Conservation (phyloP, 2,113 vertebrate species). For the Datnioides undecimradiatus region DNA sequence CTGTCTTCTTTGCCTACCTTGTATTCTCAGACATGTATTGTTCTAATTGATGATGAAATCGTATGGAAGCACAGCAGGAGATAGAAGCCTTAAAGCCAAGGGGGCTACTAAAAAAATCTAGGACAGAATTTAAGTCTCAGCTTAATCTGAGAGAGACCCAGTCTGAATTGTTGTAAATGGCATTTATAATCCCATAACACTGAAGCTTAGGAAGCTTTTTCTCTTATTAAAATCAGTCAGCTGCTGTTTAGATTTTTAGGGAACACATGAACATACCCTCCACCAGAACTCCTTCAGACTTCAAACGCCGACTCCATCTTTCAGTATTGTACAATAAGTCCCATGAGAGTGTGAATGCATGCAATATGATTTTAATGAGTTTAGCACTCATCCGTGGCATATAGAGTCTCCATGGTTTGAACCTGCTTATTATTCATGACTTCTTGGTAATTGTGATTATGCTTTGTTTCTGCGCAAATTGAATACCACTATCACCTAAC, state of each 20-base stretch:
- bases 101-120: neutral
- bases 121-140: constrained; percentile 19
- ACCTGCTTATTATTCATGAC: constrained; percentile 81
- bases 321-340: constrained; percentile 34
- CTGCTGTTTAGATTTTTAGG: constrained; percentile 7
- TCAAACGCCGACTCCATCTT: constrained; percentile 47
- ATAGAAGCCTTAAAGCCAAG: constrained; percentile 2
- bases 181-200: neutral
- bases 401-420: constrained; percentile 48
- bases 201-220: neutral
- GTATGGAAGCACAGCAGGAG: constrained; percentile 22
- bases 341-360: constrained; percentile 55
- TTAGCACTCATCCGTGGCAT: constrained; percentile 72
- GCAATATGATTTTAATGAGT: constrained; percentile 79
- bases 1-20: neutral
- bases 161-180: neutral
- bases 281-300: constrained; percentile 13
- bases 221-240: constrained; percentile 8
- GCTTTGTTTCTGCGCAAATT: constrained; percentile 59
- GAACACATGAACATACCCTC: neutral
- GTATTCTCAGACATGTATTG: constrained; percentile 2
- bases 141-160: neutral
- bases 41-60: constrained; percentile 61
- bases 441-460: constrained; percentile 62
- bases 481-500: constrained; percentile 31